A percentile compares a stretch with the other conserved stretches of the same genome.
Evolutionary conservation across 2,888 invertebrate genomes (phyloP).

Genomic region (Pristionchus maxplancki): DNA sequence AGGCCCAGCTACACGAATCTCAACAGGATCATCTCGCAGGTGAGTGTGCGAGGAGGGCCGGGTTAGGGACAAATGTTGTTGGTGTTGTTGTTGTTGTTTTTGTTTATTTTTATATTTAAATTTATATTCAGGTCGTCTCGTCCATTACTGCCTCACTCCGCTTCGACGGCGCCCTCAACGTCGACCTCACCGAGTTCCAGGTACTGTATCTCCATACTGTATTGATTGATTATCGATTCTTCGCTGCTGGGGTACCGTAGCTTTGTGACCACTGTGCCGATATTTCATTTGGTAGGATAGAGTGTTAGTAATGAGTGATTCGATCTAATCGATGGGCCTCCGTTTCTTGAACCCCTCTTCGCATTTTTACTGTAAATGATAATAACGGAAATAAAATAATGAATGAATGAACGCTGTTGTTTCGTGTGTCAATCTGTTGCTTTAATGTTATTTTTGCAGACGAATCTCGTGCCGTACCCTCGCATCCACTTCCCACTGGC

Average conservation of each 20-base stretch:
- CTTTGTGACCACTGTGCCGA: too few species aligned
- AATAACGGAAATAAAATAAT: too few species aligned
- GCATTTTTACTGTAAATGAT: too few species aligned
- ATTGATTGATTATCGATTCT: neutral
- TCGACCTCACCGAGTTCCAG: constrained; percentile 81
- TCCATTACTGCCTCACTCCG: constrained; percentile 85
- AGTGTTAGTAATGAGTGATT: too few species aligned
- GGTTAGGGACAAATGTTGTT: too few species aligned
- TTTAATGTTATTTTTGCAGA: too few species aligned
- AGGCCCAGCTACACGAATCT: constrained; percentile 90
- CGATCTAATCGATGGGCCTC: too few species aligned
- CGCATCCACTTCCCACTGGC: constrained; percentile 90
- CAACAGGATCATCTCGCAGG: constrained; percentile 94
- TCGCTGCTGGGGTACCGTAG: neutral
- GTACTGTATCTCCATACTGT: constrained; percentile 41
- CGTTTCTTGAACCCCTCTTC: too few species aligned
- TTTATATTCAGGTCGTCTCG: constrained; percentile 85
- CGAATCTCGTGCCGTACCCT: constrained; percentile 86
- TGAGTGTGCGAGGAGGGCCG: too few species aligned
- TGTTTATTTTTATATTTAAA: neutral
- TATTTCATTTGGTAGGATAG: too few species aligned
- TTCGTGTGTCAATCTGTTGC: too few species aligned
- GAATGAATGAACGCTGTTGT: too few species aligned
- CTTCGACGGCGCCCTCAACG: constrained; percentile 81
- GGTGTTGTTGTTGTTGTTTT: neutral